Base-by-base conservation (phyloP, 2,113 vertebrate genomes). In the Myotis davidii region DNA sequence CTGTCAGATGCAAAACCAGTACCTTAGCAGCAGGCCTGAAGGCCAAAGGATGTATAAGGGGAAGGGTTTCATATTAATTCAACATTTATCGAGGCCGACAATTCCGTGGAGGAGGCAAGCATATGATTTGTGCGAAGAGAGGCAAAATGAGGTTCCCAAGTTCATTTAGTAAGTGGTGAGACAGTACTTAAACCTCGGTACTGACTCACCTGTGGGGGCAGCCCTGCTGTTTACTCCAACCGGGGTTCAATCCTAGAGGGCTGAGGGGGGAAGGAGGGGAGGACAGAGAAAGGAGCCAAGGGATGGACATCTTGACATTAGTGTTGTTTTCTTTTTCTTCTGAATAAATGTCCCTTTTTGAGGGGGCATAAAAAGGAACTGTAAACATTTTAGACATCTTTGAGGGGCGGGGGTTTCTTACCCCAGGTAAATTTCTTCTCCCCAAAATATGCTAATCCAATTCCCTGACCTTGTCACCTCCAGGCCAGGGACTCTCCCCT, bases 161-260 rank as follows among this genome's bases (percentile, higher is more conserved):
- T 67, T 78, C 34, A 52, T 12, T 18, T 72, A 93, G 54, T 64
- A 76, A 70, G 29, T 48, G 52, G 23, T 21, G 20, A 86, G 18
- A n/a, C 1, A 18, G 34, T 16, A 13, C 13, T 54, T 88, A 16
- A 79, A 11, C 34, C 32, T 98, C 20, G 98, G 98, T 97, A 97
- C 98, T 0, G 98, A 99, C 88, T 97, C 48, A 98, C 98, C 97
- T 98, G 50, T 96, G 32, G 32, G 25, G 37, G 3, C 32, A 48
- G 4, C 11, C 34, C 52, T 64, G 17, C 13, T 11, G 1, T 17
- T 12, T 54, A 27, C 48, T 54, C 52, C 64, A 64, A 59, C 56
- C 9, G 11, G 20, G 29, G 45, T 82, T 82, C 90, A 54, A 9
- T 70, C 34, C n/a, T 67, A 14, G 10, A 59, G 10, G 21, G 17